Evolutionary conservation across 1,140 invertebrate genomes (phyloP), one percentile per base, ranked within the genome.

Genomic region (Bathynomus jamesi): DNA sequence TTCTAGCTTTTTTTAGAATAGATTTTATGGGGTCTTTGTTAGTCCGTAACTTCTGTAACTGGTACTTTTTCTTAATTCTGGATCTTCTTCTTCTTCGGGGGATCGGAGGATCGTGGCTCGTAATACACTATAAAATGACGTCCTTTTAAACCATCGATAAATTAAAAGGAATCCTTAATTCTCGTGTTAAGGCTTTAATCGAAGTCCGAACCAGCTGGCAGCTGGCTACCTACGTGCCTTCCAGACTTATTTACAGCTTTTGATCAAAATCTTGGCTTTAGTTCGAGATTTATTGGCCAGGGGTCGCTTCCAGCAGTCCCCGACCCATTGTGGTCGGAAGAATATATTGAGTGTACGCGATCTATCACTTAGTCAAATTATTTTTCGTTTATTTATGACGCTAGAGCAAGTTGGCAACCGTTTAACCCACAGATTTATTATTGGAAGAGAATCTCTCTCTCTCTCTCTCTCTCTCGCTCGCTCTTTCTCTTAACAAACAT

Each of bases 251-350:
- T 53, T 53, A 53, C 40, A 53, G 40, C 40, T 53, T 53, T 53
- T 53, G 40, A 53, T 53, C 40, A 53, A 53, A 53, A 53, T 53
- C 40, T 53, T 53, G 40, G 40, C 40, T 53, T 53, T 53, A 53
- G 40, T 53, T 53, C 21, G 40, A 53, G 40, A 53, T 53, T 53
- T 53, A 53, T 53, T 1, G 2, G 21, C 40, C n/a, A n/a, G n/a
- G 40, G 5, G 40, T 5, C 40, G 40, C 40, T 53, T 21, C 13
- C 40, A 53, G 40, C 21, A 17, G 21, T 53, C 21, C 21, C 11
- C 13, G 40, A 53, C 11, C 40, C 40, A 53, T 53, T 53, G 40
- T 53, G 40, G 40, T 53, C 21, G 40, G 21, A 53, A 53, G 40
- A 21, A 53, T n/a, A n/a, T n/a, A n/a, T n/a, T n/a, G n/a, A n/a